phyloP scores from a whole-genome alignment of 2,113 vertebrate genomes.

The Oreotrochilus melanogaster region DNA sequence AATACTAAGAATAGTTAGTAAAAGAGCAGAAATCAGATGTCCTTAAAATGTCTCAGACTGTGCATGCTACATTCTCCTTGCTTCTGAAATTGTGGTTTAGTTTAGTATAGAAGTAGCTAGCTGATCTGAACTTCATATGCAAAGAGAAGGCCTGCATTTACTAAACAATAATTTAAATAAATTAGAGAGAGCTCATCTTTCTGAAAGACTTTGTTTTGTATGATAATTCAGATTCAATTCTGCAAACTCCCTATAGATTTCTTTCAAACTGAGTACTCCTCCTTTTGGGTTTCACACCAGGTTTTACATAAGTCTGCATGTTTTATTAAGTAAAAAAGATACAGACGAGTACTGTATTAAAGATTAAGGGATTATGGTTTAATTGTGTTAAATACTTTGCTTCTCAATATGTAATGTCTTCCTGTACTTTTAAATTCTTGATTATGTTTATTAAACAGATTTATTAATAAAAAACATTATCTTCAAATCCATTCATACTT shows the following conservation, averaged over 20 bases:
- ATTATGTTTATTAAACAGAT: not conserved
- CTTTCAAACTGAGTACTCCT: not conserved
- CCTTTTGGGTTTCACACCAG: not conserved
- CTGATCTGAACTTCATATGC: rapidly evolving
- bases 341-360: not conserved
- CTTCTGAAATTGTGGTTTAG: not conserved
- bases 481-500: not conserved
- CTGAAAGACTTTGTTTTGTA: not conserved
- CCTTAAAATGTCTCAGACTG: not conserved
- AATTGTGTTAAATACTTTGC: not conserved
- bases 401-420: not conserved
- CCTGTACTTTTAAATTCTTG: not conserved
- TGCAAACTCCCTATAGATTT: not conserved
- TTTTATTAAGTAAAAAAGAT: slow-evolving; percentile 19
- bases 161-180: not conserved
- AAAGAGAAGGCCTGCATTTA: not conserved
- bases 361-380: slow-evolving; percentile 39
- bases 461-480: slow-evolving; percentile 30
- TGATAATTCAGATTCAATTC: not conserved
- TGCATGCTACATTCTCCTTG: not conserved
- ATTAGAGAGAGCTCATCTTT: not conserved
- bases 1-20: not conserved
- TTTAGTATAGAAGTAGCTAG: not conserved
- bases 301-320: not conserved
- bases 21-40: not conserved